These are phyloP conservation scores for Garrulus glandarius DNA, from an alignment of 2,797 vertebrate genomes.

Conservation along the genomic window DNA sequence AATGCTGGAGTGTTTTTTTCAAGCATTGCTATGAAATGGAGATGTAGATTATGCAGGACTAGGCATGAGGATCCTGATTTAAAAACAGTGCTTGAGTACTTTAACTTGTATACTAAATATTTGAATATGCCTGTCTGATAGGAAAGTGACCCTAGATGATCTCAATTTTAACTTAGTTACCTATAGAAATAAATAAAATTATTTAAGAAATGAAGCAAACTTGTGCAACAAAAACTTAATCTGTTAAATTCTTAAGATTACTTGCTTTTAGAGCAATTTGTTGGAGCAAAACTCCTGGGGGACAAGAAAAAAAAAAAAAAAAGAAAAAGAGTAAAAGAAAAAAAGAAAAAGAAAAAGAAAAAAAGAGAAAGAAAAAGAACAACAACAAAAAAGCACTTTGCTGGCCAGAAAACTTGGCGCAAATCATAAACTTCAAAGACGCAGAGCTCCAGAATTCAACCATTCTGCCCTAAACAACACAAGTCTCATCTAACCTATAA, in stretches of 20 bases:
- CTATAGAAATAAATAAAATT: background rate
- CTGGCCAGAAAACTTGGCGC: background rate
- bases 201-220: background rate
- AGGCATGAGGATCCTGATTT: background rate
- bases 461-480: background rate
- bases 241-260: background rate
- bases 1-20: background rate
- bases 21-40: background rate
- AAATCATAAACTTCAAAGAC: background rate
- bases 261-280: background rate
- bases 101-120: background rate
- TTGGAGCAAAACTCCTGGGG: background rate
- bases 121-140: background rate
- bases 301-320: background rate
- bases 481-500: background rate
- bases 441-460: background rate
- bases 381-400: background rate
- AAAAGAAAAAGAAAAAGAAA: background rate
- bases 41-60: background rate
- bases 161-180: background rate
- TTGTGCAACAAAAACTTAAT: background rate
- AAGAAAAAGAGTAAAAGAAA: background rate
- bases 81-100: background rate
- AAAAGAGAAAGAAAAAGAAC: background rate
- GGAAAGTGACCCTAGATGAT: background rate